Conservation (phyloP, 2,113 vertebrate species). For the Pelobates fuscus region DNA sequence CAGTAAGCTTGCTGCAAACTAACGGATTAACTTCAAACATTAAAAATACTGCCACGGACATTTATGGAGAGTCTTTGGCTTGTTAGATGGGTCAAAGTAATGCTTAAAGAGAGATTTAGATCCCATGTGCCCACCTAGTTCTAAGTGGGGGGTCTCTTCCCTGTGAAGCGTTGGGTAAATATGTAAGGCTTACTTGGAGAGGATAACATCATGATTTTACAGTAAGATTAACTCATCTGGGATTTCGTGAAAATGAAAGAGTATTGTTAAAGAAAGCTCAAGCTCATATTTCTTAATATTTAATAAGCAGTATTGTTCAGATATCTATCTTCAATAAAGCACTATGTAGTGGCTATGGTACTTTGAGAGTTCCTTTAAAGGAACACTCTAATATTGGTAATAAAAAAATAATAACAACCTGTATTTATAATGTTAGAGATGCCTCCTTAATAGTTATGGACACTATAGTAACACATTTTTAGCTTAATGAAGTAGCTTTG, state of each 20-base stretch:
- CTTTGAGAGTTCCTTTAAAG: no score
- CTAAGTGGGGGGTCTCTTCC: conserved; percentile 27
- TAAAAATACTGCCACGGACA: conserved; percentile 24
- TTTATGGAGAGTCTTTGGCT: conserved; percentile 34
- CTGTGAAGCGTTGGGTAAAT: conserved; percentile 11
- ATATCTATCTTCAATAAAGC: no score
- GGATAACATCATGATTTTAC: background rate
- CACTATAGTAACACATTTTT: background rate
- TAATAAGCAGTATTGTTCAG: no score
- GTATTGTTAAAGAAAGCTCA: background rate
- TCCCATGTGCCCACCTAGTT: background rate
- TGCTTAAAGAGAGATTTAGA: conserved; percentile 2
- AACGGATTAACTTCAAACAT: conserved; percentile 43
- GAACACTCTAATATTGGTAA: no score
- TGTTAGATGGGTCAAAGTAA: conserved; percentile 5
- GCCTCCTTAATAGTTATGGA: no score
- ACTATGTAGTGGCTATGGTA: no score
- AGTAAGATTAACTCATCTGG: no score
- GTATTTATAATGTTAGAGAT: no score
- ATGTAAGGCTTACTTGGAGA: background rate
- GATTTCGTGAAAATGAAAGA: no score
- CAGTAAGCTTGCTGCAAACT: conserved; percentile 37
- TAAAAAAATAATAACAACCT: no score
- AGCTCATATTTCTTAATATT: no score
- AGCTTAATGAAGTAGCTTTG: no score